Evolutionary conservation across 2,797 vertebrate species (phyloP), one percentile per base, ranked within the genome.

Genomic region (Parauchenoglanis ngamensis): DNA sequence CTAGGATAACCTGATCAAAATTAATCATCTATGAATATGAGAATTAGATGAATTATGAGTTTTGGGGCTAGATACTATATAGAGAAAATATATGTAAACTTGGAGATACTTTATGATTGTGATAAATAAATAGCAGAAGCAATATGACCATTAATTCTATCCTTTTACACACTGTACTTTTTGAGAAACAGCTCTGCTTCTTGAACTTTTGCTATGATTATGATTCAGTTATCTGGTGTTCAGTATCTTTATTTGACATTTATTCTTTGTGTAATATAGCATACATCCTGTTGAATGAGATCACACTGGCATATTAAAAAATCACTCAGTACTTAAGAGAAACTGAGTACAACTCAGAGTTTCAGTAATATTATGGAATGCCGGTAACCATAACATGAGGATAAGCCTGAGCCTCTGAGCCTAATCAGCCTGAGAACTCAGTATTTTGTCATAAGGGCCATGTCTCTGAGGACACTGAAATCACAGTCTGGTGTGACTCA

Each of bases 401-500:
- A 82, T 82, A 85, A 89, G 73, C 68, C 44, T 75, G 84, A 35
- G 35, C 35, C 35, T 35, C 35, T 35, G 35, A 35, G 35, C 82
- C 81, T 76, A 65, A 61, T 85, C 81, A 57, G 82, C 67, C 57
- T 75, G 82, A 80, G 65, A 86, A 56, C 40, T 83, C 59, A 77
- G 72, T 49, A 59, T 86, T 68, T 67, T 70, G 80, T 89, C 79
- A 67, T 86, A 77, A 87, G 85, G 63, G 40, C 49, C 15, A 28
- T 86, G 76, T 75, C 89, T 86, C 82, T 31, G 63, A 72, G 76
- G 75, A 63, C 76, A 78, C n/a, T 59, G 49, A 68, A 84, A 85
- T 87, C 49, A 57, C 78, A 86, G 77, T 83, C 35, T 87, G 52
- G 49, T 67, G 44, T 79, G 86, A 89, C 28, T 91, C 83, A 88